These are phyloP conservation scores for Sardina pilchardus DNA, from an alignment of 2,113 vertebrate genomes.

Conservation along the genomic window DNA sequence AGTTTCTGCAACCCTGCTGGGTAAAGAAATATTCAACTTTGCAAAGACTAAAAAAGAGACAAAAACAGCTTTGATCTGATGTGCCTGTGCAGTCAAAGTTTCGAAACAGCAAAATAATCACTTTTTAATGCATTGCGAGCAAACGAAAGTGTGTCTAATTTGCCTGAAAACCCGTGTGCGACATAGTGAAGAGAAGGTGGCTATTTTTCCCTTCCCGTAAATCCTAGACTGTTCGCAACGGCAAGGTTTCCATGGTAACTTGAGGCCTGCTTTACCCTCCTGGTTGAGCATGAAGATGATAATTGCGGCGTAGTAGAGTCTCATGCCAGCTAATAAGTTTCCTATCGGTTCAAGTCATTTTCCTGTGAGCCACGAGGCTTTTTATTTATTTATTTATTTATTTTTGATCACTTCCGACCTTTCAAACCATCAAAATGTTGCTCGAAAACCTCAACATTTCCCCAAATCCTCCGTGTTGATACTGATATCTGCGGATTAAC, in stretches of 20 bases:
- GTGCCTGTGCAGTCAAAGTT: neutral
- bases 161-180: neutral
- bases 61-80: neutral
- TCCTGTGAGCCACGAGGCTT: neutral
- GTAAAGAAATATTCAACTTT: conserved; percentile 6
- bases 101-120: conserved; percentile 9
- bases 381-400: too few relatives aligned
- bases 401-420: neutral
- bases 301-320: neutral
- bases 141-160: neutral
- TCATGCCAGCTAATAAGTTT: neutral
- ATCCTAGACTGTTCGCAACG: neutral
- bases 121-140: conserved; percentile 7
- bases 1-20: conserved; percentile 8
- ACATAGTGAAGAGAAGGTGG: neutral
- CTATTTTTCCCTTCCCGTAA: neutral
- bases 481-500: neutral
- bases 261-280: neutral
- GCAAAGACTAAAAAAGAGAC: neutral
- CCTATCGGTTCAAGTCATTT: neutral
- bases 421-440: neutral
- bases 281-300: neutral
- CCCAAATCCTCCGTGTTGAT: neutral
- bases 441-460: neutral
- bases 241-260: conserved; percentile 15